phyloP scores from a whole-genome alignment of 37 sponge, comb jelly and placozoan species.

The Haliclona indistincta region DNA sequence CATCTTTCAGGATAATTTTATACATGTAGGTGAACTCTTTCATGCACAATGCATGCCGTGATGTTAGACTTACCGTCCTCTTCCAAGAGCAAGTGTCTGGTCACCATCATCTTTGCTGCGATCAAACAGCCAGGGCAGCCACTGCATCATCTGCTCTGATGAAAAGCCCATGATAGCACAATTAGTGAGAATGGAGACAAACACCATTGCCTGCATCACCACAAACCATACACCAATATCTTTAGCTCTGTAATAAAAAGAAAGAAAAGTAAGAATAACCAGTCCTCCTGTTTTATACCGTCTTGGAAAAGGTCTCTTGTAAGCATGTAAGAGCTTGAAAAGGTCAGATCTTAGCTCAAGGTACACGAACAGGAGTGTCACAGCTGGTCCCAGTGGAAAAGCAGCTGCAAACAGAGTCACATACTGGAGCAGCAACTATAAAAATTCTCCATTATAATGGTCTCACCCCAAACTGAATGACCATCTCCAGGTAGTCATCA shows the following conservation, averaged over 20 bases:
- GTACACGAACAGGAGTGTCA: conserved; percentile 72
- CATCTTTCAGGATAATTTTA: too few species aligned
- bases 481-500: conserved; percentile 92
- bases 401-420: conserved; percentile 91
- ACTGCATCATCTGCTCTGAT: conserved; percentile 84
- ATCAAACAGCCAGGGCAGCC: conserved; percentile 63
- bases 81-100: conserved; percentile 60
- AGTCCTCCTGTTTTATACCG: conserved; percentile 23
- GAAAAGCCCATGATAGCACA: conserved; percentile 80
- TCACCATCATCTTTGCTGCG: conserved; percentile 28
- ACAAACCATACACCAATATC: conserved; percentile 85
- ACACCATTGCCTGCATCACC: conserved; percentile 74
- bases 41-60: not conserved
- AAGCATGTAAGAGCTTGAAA: conserved; percentile 65
- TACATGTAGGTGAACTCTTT: not conserved
- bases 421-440: conserved; percentile 39
- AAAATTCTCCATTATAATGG: not conserved
- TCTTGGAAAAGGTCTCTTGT: conserved; percentile 64
- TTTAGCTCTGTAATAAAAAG: conserved; percentile 20
- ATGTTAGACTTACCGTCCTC: conserved; percentile 60
- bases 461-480: conserved; percentile 85
- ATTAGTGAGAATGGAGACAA: conserved; percentile 80
- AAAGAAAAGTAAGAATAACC: not conserved
- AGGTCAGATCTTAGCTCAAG: conserved; percentile 78
- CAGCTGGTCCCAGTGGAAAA: conserved; percentile 70